These are phyloP conservation scores for Onychomys arenicola DNA, from an alignment of 2,797 vertebrate species.

Conservation along the genomic window DNA sequence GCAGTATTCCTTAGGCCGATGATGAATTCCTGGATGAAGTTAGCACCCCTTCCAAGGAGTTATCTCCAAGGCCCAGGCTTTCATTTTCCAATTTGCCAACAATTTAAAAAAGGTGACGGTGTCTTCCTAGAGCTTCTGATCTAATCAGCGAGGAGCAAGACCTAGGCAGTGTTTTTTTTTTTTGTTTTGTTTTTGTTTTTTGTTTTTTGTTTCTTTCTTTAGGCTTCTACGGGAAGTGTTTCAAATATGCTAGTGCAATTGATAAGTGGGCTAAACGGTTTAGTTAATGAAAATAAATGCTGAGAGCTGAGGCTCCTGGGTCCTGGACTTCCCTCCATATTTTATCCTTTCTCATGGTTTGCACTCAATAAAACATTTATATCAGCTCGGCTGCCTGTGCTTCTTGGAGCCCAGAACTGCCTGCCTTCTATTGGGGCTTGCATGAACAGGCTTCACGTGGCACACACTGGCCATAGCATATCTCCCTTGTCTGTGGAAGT, in stretches of 20 bases:
- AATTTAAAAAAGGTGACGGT: background rate
- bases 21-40: slow-evolving; percentile 39
- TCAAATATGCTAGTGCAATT: background rate
- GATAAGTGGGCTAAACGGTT: slow-evolving; percentile 33
- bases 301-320: background rate
- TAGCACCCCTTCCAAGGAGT: background rate
- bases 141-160: slow-evolving; percentile 19
- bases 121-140: slow-evolving; percentile 20
- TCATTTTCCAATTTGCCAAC: slow-evolving; percentile 5
- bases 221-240: slow-evolving; percentile 42
- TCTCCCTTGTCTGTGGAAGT: background rate
- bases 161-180: background rate
- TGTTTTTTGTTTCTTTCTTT: background rate
- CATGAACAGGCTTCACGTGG: background rate
- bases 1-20: background rate
- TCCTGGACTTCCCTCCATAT: background rate
- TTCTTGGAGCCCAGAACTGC: background rate
- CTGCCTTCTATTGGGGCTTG: background rate
- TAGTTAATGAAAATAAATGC: slow-evolving; percentile 52
- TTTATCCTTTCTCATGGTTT: slow-evolving; percentile 27
- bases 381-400: background rate
- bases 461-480: background rate
- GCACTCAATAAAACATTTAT: slow-evolving; percentile 18
- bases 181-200: too few relatives aligned
- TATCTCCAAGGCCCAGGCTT: background rate